Evolutionary conservation across 2,113 vertebrate genomes (phyloP).

Genomic region (Pseudorasbora parva): DNA sequence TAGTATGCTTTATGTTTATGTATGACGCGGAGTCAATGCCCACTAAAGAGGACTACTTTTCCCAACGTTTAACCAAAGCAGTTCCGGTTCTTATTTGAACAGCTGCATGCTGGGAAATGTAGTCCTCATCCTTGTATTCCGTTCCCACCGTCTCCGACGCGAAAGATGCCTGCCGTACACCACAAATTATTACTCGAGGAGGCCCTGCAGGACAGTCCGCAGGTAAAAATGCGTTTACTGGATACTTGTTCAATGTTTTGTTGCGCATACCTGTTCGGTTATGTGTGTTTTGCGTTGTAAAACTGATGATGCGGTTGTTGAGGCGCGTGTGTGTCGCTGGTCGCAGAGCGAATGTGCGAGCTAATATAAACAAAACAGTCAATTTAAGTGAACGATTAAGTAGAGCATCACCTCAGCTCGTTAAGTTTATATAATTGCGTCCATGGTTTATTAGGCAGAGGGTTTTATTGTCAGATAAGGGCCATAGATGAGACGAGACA

Average conservation of each 20-base stretch:
- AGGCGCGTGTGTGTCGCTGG: background rate
- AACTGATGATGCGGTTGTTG: background rate
- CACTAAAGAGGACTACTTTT: background rate
- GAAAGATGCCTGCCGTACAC: slow-evolving; percentile 93
- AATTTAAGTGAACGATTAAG: background rate
- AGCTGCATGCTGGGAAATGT: slow-evolving; percentile 69
- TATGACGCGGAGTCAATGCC: background rate
- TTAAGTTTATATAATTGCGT: background rate
- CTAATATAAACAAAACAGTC: background rate
- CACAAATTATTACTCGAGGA: slow-evolving; percentile 91
- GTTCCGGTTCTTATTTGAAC: background rate
- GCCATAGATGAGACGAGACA: background rate
- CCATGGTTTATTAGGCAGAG: background rate
- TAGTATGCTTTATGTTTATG: background rate
- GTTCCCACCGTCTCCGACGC: slow-evolving; percentile 55
- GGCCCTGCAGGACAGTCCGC: slow-evolving; percentile 94
- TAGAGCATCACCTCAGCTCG: background rate
- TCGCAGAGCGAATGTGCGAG: background rate
- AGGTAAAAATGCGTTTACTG: slow-evolving; percentile 74
- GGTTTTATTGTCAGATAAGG: background rate
- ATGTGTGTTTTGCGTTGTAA: background rate
- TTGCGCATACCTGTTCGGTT: background rate
- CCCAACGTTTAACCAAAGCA: background rate
- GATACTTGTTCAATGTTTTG: background rate
- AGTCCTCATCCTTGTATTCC: slow-evolving; percentile 71